Evolutionary conservation across 2,888 invertebrate species (phyloP), one percentile per base, ranked within the genome.

Genomic region (Microctonus brassicae): DNA sequence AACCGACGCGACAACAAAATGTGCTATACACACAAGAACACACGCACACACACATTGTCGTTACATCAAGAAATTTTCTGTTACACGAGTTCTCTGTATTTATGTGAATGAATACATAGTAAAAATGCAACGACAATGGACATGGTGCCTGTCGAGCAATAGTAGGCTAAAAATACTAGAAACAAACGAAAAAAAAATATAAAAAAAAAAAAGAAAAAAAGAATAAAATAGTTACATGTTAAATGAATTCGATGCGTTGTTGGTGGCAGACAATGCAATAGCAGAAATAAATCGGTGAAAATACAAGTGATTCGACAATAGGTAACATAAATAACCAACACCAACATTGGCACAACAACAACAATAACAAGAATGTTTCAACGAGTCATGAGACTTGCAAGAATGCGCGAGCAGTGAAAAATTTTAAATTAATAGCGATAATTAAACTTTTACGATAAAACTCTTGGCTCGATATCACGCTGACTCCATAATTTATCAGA

Each of bases 51-150:
- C n/a, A n/a, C n/a, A n/a, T n/a, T n/a, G n/a, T n/a, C n/a, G 47
- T 47, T n/a, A 17, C 57, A 29, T 65, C 62, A 55, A 26, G 26
- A 57, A 70, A 73, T 47, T 70, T 70, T 73, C 70, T 53, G 63
- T 73, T 74, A 70, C 58, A 70, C 53, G 63, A 75, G 70, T 76
- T 73, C 64, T 73, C 22, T 36, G 34, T 71, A 74, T 77, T 77
- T 75, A 70, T 73, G 64, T 70, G 70, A 74, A 72, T 73, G 47
- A 67, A 74, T 74, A 69, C 73, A 17, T 5, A 47, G 47, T 47
- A 47, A 47, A 47, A 58, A 53, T n/a, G 17, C 6, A 6, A 47
- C 47, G 47, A 47, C 17, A n/a, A 17, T n/a, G 17, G 47, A 47
- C 47, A n/a, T 2, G 1, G 47, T 3, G 4, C 17, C 17, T n/a